Percentiles rank a stretch among this genome's conserved stretches.
Conservation (phyloP, 2,797 vertebrate species). For the Hoplostethus mediterraneus region DNA sequence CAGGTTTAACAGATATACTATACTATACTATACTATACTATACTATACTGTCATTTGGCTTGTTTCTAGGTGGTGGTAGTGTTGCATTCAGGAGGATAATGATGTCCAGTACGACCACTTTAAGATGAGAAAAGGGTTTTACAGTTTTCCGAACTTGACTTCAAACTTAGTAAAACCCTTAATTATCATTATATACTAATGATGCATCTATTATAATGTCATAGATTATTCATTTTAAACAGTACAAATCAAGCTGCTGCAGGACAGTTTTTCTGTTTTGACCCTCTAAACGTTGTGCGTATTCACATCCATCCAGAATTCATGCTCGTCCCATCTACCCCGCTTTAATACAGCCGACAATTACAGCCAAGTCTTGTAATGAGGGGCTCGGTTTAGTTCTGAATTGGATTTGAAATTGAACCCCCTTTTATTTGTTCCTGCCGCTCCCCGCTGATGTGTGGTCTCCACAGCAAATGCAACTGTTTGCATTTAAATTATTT, state of each 20-base stretch:
- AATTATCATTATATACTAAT: neutral
- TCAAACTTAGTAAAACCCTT: neutral
- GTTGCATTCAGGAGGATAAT: no score
- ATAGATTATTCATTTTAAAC: no score
- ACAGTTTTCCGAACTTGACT: neutral
- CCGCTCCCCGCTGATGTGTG: conserved; percentile 55
- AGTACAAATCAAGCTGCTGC: no score
- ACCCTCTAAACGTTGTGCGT: no score
- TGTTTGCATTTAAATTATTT: conserved; percentile 71
- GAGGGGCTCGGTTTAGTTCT: conserved; percentile 13
- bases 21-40: no score
- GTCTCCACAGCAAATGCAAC: conserved; percentile 46
- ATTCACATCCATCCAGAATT: neutral
- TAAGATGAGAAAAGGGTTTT: neutral
- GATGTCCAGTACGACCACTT: no score
- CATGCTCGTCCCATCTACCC: neutral
- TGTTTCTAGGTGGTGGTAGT: no score
- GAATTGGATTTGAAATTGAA: conserved; percentile 4
- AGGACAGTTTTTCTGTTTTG: no score
- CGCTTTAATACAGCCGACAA: conserved; percentile 36
- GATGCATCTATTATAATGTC: neutral
- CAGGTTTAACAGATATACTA: no score
- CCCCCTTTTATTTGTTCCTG: conserved; percentile 37
- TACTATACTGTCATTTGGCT: no score
- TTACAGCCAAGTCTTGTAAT: conserved; percentile 24